Evolutionary conservation across 2,113 vertebrate species (phyloP), one percentile per base, ranked within the genome.

Genomic region (Catharus minimus): DNA sequence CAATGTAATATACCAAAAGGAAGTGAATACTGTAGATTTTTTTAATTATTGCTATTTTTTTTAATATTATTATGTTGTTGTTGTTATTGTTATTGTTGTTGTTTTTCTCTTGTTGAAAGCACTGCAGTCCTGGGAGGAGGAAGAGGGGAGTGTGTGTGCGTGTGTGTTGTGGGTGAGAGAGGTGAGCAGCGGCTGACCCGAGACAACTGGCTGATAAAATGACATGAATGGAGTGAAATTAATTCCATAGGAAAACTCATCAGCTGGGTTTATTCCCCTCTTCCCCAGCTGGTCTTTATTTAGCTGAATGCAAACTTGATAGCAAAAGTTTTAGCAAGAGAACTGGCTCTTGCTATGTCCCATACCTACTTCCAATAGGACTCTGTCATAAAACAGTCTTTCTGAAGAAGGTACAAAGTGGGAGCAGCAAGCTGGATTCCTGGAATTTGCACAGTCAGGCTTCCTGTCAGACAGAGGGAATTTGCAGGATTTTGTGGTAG

Each of bases 11-110:
- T 97, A 98, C 96, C 97, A 95, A 96, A 97, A 97, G 95, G 96
- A 97, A 96, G 93, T 97, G 96, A 97, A 97, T 97, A 97, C 97
- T 97, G 97, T 98, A 97, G 97, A 97, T 96, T 96, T 97, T 97
- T 97, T 97, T 97, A 97, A 98, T 97, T 97, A 97, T 98, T 96
- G 93, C 93, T 97, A 96, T 97, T 97, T 96, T 97, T 98, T 95
- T 97, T 97, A 96, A 97, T 96, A 53, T 86, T 88, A 18, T 58
- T 50, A 9, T 86, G 39, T 20, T 79, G 7, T 36, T 55, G 4
- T 61, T 69, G 3, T 38, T n/a, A n/a, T n/a, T 85, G 1, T 69
- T 86, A 0, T 58, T 67, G 53, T 60, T 67, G 53, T 96, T 95
- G 91, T 76, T 95, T 92, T 93, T 81, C 94, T 97, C 83, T 77